These are phyloP conservation scores for Hydrotaea diabolus DNA, from an alignment of 2,888 invertebrate genomes.

Conservation along the genomic window DNA sequence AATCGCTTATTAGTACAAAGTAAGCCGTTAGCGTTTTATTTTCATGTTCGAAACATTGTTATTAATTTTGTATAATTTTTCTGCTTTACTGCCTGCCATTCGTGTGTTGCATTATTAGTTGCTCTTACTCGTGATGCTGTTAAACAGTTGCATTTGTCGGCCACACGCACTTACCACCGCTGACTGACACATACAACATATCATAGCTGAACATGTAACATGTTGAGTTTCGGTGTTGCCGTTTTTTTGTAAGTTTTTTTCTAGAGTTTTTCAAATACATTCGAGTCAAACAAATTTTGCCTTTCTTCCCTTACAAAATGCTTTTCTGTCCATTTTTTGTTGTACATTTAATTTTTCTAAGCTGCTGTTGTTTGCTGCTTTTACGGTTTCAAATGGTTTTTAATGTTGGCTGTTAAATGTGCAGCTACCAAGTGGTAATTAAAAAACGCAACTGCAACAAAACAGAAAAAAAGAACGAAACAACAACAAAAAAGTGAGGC, in stretches of 20 bases:
- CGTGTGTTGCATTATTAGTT: neutral
- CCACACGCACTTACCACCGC: conserved; percentile 2
- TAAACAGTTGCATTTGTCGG: conserved; percentile 10
- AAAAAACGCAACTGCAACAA: conserved; percentile 17
- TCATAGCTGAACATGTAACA: neutral
- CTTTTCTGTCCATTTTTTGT: conserved; percentile 1
- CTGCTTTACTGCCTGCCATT: neutral
- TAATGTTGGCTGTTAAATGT: conserved; percentile 39
- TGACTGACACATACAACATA: neutral
- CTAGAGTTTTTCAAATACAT: neutral
- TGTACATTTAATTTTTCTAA: neutral
- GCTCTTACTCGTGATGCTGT: conserved; percentile 11
- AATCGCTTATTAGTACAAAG: too few relatives aligned
- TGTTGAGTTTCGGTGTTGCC: neutral
- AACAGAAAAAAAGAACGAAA: conserved; percentile 2
- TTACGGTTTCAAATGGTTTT: conserved; percentile 44
- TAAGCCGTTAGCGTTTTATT: too few relatives aligned
- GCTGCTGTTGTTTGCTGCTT: conserved; percentile 17
- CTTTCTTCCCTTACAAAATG: conserved; percentile 17
- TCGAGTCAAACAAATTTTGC: neutral
- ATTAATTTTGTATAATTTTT: conserved; percentile 29
- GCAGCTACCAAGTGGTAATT: conserved; percentile 37
- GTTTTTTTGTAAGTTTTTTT: conserved; percentile 17
- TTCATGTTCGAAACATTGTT: neutral
- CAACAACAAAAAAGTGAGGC: neutral